These are phyloP conservation scores for Protonemura montana DNA, from an alignment of 2,888 invertebrate species.

Conservation along the genomic window DNA sequence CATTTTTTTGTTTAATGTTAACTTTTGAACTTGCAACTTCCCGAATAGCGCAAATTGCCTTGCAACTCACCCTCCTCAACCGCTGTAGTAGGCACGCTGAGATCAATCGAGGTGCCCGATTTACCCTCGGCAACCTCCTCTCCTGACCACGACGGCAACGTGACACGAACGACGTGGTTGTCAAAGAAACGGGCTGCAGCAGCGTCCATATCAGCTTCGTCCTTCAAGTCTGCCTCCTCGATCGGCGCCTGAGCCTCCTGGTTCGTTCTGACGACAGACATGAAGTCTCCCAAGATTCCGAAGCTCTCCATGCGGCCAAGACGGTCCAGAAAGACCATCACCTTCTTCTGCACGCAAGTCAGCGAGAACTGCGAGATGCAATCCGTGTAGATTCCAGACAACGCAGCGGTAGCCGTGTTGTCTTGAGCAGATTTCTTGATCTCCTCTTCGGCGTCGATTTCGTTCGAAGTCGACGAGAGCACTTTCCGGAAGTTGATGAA, in stretches of 20 bases:
- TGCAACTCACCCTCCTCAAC: slow-evolving; percentile 51
- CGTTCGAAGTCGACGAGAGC: slow-evolving; percentile 38
- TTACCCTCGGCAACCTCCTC: slow-evolving; percentile 48
- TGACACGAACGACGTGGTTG: slow-evolving; percentile 61
- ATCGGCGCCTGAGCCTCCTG: slow-evolving; percentile 46
- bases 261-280: slow-evolving; percentile 55
- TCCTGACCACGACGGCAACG: slow-evolving; percentile 52
- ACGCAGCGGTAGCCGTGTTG: slow-evolving; percentile 56
- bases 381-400: slow-evolving; percentile 64
- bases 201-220: slow-evolving; percentile 57
- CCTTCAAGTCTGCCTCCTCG: slow-evolving; percentile 49
- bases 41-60: no score
- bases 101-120: slow-evolving; percentile 51
- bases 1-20: no score
- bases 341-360: slow-evolving; percentile 66
- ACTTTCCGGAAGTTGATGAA: slow-evolving; percentile 44
- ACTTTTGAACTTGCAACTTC: no score
- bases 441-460: slow-evolving; percentile 40
- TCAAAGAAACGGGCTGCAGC: slow-evolving; percentile 67
- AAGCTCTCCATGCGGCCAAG: slow-evolving; percentile 65
- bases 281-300: slow-evolving; percentile 64
- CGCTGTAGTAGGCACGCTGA: slow-evolving; percentile 51
- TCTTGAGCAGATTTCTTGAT: slow-evolving; percentile 23
- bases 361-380: slow-evolving; percentile 67
- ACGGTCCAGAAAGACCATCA: slow-evolving; percentile 65